phyloP scores from a whole-genome alignment of 2,888 invertebrate species.

The Tanypteryx hageni region DNA sequence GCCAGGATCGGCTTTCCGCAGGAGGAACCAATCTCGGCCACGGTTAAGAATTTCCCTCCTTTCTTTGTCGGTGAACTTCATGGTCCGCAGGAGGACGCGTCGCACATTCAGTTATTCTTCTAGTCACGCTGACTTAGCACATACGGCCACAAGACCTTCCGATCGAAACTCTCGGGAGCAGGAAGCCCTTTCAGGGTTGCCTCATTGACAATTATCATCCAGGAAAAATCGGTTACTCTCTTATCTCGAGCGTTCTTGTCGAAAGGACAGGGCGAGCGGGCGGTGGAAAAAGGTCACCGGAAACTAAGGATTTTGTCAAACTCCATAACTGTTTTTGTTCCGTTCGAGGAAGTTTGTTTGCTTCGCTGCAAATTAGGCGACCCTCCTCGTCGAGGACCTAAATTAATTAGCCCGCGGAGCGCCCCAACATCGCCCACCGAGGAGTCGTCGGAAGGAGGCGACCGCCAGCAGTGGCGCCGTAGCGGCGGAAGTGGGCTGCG shows the following conservation, averaged over 20 bases:
- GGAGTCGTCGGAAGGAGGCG: too few species aligned
- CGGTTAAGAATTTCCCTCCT: too few species aligned
- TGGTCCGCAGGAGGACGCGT: too few species aligned
- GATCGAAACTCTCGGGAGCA: background rate
- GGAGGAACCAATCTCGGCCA: too few species aligned
- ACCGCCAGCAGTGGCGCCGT: too few species aligned
- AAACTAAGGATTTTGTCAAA: slow-evolving; percentile 31
- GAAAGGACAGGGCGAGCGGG: too few species aligned
- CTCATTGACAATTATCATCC: slow-evolving; percentile 17
- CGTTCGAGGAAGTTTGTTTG: slow-evolving; percentile 39
- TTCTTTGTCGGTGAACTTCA: too few species aligned
- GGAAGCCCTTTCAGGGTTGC: slow-evolving; percentile 28
- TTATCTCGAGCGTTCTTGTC: background rate
- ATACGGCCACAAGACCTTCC: background rate
- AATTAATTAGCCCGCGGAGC: slow-evolving; percentile 34
- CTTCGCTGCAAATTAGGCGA: slow-evolving; percentile 25
- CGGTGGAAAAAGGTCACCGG: background rate
- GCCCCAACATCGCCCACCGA: background rate
- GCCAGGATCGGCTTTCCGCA: too few species aligned
- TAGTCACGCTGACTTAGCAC: too few species aligned
- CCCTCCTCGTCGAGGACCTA: slow-evolving; percentile 25
- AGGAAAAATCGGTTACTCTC: slow-evolving; percentile 27
- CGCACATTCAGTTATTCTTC: too few species aligned
- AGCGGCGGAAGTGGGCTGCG: too few species aligned
- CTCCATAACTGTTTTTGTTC: slow-evolving; percentile 32